A percentile compares a stretch with the other conserved stretches of the same genome.
Conservation (phyloP, 2,888 invertebrate genomes). For the Capitulum mitella region DNA sequence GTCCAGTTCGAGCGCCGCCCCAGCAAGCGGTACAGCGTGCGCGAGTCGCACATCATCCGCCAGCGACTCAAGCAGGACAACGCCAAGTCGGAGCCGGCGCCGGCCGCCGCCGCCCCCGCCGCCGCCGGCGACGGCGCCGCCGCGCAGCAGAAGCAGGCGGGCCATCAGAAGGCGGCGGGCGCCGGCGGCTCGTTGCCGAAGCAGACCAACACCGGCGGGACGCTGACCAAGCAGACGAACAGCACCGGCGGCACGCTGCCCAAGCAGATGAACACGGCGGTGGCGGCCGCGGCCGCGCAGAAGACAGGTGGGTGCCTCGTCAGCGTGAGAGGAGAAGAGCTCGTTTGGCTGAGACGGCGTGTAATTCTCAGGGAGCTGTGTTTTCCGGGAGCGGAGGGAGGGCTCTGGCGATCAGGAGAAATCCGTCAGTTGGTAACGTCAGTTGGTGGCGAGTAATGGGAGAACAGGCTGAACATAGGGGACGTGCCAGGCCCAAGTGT, state of each 20-base stretch:
- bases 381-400: too few relatives aligned
- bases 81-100: slow-evolving; percentile 24
- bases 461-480: too few relatives aligned
- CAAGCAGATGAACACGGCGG: not conserved
- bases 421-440: too few relatives aligned
- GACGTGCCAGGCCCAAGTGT: too few relatives aligned
- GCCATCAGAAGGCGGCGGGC: not conserved
- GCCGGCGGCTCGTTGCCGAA: slow-evolving; percentile 17
- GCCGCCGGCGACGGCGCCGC: slow-evolving; percentile 24
- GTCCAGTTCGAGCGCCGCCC: slow-evolving; percentile 95
- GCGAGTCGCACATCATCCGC: slow-evolving; percentile 79
- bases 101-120: slow-evolving; percentile 27
- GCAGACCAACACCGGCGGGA: slow-evolving; percentile 14
- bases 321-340: too few relatives aligned
- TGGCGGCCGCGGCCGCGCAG: not conserved
- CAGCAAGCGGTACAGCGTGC: slow-evolving; percentile 88
- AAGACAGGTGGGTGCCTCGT: not conserved
- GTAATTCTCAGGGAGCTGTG: too few relatives aligned
- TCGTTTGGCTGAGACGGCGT: too few relatives aligned
- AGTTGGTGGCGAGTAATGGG: too few relatives aligned
- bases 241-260: slow-evolving; percentile 15
- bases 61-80: slow-evolving; percentile 45
- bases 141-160: not conserved
- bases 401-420: too few relatives aligned
- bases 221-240: not conserved